Evolutionary conservation across 1,140 invertebrate genomes (phyloP).

Genomic region (Dendrolimus kikuchii): DNA sequence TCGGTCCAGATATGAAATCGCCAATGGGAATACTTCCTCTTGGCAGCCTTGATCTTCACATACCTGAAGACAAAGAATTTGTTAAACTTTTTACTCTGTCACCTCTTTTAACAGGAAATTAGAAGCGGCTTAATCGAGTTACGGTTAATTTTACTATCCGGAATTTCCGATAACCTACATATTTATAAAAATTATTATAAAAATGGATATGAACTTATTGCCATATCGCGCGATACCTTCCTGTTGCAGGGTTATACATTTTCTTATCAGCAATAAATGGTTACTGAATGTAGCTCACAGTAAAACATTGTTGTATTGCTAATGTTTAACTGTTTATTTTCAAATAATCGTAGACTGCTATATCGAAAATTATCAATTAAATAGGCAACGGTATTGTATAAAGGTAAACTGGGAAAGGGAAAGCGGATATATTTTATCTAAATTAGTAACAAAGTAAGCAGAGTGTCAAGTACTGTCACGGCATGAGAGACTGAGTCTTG

Average conservation of each 20-base stretch:
- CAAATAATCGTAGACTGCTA: too few relatives aligned
- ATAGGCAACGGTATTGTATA: slow-evolving; percentile 1
- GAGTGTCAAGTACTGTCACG: slow-evolving; percentile 22
- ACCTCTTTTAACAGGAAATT: slow-evolving; percentile 25
- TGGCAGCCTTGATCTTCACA: slow-evolving; percentile 93
- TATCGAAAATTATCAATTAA: background rate
- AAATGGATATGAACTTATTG: slow-evolving; percentile 49
- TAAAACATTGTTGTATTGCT: too few relatives aligned
- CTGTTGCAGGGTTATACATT: slow-evolving; percentile 27
- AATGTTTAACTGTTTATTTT: too few relatives aligned
- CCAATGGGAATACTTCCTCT: slow-evolving; percentile 92
- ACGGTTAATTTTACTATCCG: slow-evolving; percentile 46
- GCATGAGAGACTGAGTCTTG: slow-evolving; percentile 15
- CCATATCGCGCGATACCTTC: slow-evolving; percentile 49
- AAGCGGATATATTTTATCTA: slow-evolving; percentile 19
- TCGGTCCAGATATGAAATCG: slow-evolving; percentile 94
- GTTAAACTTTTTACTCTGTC: slow-evolving; percentile 13
- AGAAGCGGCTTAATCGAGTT: slow-evolving; percentile 32
- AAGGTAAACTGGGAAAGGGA: slow-evolving; percentile 21
- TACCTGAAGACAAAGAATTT: slow-evolving; percentile 78
- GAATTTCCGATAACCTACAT: slow-evolving; percentile 68
- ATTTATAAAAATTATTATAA: slow-evolving; percentile 14
- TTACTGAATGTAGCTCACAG: background rate
- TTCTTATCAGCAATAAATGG: slow-evolving; percentile 40
- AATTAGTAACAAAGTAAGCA: slow-evolving; percentile 22